Evolutionary conservation across 1,140 invertebrate genomes (phyloP), one percentile per base, ranked within the genome.

Genomic region (Calosoma granatense): DNA sequence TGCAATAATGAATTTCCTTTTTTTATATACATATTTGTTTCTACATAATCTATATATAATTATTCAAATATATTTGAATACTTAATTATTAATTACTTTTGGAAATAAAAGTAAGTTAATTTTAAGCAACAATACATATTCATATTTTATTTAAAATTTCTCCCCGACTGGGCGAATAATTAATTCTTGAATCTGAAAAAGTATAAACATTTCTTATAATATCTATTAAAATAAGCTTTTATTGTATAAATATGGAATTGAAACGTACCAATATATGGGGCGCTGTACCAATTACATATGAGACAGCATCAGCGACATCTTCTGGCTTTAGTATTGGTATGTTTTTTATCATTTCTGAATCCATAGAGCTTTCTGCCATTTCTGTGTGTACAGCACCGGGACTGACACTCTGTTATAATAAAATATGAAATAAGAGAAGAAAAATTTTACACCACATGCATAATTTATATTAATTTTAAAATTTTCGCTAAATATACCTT

Each of bases 301-400:
- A 55, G 0, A 82, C 69, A 0, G 76, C 75, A 56, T 83, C 76
- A 0, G 78, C 75, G 2, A 85, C 68, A 52, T 83, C 79, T 1
- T 68, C 56, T 0, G 54, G 71, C 60, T 63, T 64, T 57, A 75
- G 68, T 53, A 72, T 67, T 6, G 73, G 70, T 41, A 68, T 52
- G 2, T 53, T 64, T 9, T 65, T 64, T 53, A 71, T 59, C 30
- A 65, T 63, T 2, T 66, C 66, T 0, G 66, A 61, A 15, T 66
- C 26, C 22, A 60, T 68, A 57, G 4, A 14, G n/a, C 14, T 55
- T 0, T 65, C 59, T 1, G 74, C 68, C 69, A 83, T 79, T 17
- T 77, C 72, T 0, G 81, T 85, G 17, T 69, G 65, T 1, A 82
- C 79, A 1, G 77, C 65, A 12, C 81, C 81, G 0, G 81, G 81